Evolutionary conservation across 2,888 invertebrate species (phyloP).

Genomic region (Melolontha melolontha): DNA sequence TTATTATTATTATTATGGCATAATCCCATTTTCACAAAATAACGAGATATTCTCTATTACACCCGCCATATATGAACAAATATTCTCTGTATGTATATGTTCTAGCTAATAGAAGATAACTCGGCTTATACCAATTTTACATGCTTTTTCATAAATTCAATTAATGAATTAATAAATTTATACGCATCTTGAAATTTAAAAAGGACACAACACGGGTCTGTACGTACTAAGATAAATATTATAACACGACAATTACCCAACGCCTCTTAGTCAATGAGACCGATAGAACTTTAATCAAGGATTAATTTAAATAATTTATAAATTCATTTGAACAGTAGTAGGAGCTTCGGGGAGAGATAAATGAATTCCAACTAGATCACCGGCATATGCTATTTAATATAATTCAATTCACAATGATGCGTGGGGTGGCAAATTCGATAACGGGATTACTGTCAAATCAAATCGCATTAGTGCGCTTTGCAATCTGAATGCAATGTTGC

Average conservation of each 20-base stretch:
- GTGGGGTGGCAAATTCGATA: conserved; percentile 67
- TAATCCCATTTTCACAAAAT: too few relatives aligned
- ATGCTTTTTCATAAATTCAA: too few relatives aligned
- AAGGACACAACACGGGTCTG: too few relatives aligned
- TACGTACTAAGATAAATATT: too few relatives aligned
- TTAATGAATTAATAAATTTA: too few relatives aligned
- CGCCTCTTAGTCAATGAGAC: not conserved
- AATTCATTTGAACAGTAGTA: conserved; percentile 51
- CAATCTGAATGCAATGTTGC: conserved; percentile 61
- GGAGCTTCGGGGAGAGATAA: conserved; percentile 50
- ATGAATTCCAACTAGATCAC: conserved; percentile 58
- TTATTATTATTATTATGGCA: too few relatives aligned
- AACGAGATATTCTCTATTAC: too few relatives aligned
- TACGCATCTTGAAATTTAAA: not conserved
- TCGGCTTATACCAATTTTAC: too few relatives aligned
- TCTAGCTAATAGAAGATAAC: too few relatives aligned
- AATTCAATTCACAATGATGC: conserved; percentile 65
- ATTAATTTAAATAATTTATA: conserved; percentile 52
- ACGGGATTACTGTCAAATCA: conserved; percentile 68
- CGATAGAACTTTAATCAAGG: conserved; percentile 32
- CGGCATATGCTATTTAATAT: conserved; percentile 67
- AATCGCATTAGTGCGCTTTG: conserved; percentile 65
- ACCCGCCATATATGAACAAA: too few relatives aligned
- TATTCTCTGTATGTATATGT: too few relatives aligned
- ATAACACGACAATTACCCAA: not conserved